phyloP scores from a whole-genome alignment of 2,888 invertebrate genomes.

The Sarcophaga subvicina region DNA sequence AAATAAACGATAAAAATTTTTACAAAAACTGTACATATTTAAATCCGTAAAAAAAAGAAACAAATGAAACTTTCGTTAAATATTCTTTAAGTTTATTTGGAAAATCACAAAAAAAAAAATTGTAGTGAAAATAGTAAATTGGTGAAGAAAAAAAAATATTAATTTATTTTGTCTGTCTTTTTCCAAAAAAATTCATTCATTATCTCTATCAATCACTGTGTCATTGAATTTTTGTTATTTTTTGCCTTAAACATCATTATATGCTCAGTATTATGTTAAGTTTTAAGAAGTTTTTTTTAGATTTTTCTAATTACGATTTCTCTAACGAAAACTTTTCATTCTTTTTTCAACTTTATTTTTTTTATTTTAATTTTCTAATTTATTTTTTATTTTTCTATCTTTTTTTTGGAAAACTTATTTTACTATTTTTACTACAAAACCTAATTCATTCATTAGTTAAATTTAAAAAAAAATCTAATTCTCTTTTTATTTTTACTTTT shows the following conservation, averaged over 20 bases:
- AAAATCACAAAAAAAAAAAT: conserved; percentile 22
- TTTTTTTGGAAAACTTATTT: conserved; percentile 27
- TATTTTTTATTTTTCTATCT: conserved; percentile 40
- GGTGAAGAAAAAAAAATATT: not conserved
- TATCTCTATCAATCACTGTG: not conserved
- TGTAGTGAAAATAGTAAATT: conserved; percentile 67
- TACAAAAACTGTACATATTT: conserved; percentile 63
- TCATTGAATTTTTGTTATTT: not conserved
- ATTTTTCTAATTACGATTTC: conserved; percentile 66
- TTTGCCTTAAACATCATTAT: conserved; percentile 71
- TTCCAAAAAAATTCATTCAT: not conserved
- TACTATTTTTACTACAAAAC: conserved; percentile 62
- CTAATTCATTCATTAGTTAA: conserved; percentile 20
- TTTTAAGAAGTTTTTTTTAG: conserved; percentile 77
- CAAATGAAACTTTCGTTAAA: conserved; percentile 53
- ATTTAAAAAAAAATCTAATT: conserved; percentile 2
- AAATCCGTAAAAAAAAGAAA: conserved; percentile 54
- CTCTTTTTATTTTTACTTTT: conserved; percentile 33
- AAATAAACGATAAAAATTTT: conserved; percentile 42
- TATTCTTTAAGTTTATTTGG: conserved; percentile 38
- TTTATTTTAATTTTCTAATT: conserved; percentile 13
- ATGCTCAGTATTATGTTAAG: conserved; percentile 82
- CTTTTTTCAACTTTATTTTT: conserved; percentile 37
- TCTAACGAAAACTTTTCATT: conserved; percentile 61
- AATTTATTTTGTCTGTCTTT: not conserved